These are phyloP conservation scores for Chamaea fasciata DNA, from an alignment of 2,113 vertebrate genomes.

Conservation along the genomic window DNA sequence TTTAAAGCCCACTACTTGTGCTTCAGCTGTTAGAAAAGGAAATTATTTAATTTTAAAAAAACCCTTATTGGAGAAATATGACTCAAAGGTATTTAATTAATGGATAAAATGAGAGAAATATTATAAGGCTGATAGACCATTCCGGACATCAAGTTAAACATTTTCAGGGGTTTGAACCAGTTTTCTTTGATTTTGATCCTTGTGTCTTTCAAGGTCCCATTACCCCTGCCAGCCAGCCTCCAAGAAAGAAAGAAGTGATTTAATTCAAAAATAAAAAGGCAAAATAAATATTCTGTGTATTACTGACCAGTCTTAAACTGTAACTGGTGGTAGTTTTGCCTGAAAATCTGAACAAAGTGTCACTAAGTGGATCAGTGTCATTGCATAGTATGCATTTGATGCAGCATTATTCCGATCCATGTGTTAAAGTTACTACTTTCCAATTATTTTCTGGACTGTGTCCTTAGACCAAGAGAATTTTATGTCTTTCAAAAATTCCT, in stretches of 20 bases:
- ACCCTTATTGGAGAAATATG: not conserved
- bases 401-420: not conserved
- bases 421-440: not conserved
- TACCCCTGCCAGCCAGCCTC: not conserved
- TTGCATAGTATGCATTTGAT: not conserved
- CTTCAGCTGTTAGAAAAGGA: not conserved
- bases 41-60: not conserved
- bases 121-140: not conserved
- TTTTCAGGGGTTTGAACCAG: not conserved
- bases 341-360: not conserved
- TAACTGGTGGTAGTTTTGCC: not conserved
- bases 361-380: not conserved
- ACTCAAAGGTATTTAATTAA: not conserved
- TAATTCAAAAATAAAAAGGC: not conserved
- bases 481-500: not conserved
- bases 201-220: not conserved
- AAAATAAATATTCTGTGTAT: not conserved
- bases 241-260: not conserved
- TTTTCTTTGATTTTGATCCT: not conserved
- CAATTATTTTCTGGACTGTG: not conserved
- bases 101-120: not conserved
- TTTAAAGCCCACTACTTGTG: not conserved
- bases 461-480: not conserved
- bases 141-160: not conserved
- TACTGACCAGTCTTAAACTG: not conserved